Conservation (phyloP, 2,888 invertebrate species). For the Hirtodrosophila cameraria region DNA sequence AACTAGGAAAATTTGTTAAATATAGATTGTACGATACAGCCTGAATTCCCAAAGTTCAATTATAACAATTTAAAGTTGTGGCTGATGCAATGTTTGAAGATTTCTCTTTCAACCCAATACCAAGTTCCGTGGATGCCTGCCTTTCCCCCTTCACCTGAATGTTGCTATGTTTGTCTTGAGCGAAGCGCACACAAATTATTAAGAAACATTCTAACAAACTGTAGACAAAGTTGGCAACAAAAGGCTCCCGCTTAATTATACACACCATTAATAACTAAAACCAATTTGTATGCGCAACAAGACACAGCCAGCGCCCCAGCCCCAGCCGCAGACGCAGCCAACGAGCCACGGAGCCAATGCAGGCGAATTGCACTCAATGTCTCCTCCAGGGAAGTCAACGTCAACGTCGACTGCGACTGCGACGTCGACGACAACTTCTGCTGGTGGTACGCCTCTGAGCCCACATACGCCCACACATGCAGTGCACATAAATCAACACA, state of each 20-base stretch:
- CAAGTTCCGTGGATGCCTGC: neutral
- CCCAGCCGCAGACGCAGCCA: slow-evolving; percentile 1
- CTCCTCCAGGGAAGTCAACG: slow-evolving; percentile 41
- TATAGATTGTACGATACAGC: too few relatives aligned
- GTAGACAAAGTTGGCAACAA: slow-evolving; percentile 76
- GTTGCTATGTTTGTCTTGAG: slow-evolving; percentile 40
- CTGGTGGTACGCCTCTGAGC: slow-evolving; percentile 22
- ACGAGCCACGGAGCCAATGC: slow-evolving; percentile 7
- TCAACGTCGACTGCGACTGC: slow-evolving; percentile 10
- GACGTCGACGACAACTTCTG: slow-evolving; percentile 34
- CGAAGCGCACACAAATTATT: slow-evolving; percentile 70
- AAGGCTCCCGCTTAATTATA: slow-evolving; percentile 74
- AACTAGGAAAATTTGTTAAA: too few relatives aligned
- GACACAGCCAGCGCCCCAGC: slow-evolving; percentile 27
- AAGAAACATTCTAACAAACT: slow-evolving; percentile 76
- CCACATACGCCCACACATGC: slow-evolving; percentile 35
- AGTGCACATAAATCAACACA: slow-evolving; percentile 69
- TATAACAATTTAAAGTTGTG: slow-evolving; percentile 5
- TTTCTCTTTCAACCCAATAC: neutral
- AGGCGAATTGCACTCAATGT: slow-evolving; percentile 44
- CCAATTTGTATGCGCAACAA: slow-evolving; percentile 74
- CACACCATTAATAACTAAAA: slow-evolving; percentile 77
- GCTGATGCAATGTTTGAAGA: neutral
- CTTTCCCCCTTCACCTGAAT: neutral
- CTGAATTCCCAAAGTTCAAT: too few relatives aligned